Evolutionary conservation across 2,113 vertebrate species (phyloP), one percentile per base, ranked within the genome.

Genomic region (Cyanistes caeruleus): DNA sequence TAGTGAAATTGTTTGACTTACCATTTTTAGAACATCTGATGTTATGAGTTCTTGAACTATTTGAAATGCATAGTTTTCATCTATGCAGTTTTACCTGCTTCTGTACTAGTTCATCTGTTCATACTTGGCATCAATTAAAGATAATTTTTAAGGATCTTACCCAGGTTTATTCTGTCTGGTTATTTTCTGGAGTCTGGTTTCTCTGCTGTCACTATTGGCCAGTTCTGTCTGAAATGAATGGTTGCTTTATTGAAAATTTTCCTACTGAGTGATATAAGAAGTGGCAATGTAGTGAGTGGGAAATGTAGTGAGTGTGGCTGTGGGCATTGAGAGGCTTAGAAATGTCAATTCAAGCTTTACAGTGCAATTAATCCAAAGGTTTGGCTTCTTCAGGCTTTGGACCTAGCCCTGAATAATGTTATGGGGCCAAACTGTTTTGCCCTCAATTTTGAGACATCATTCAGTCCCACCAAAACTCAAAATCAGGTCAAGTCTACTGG

Each of bases 101-200:
- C 97, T 99, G 98, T 98, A 99, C 98, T 98, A 96, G 98, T 98
- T 98, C 97, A 98, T 98, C 98, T 99, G 98, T 98, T 98, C 98
- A 98, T 98, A 98, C 96, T 98, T 98, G 98, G 98, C 98, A 98
- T 98, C 91, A 96, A 98, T 99, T 99, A 98, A 99, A 99, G 98
- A 99, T 98, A 98, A 99, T 98, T 98, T 98, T 98, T 98, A 98
- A 99, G 98, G 97, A 98, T 98, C 98, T 98, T 98, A 98, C 46
- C 46, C 60, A 87, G 94, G 83, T 87, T 95, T 96, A 91, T 91
- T 85, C 86, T 90, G 98, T 95, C 95, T 98, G 94, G 74, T 98
- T 98, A 95, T 98, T 98, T 97, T 95, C 90, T 97, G 96, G 91
- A 94, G 89, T 97, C 82, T 82, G 65, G 68, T 91, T 96, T 95